Conservation (phyloP, 2,797 vertebrate species). For the Thalassophryne amazonica region DNA sequence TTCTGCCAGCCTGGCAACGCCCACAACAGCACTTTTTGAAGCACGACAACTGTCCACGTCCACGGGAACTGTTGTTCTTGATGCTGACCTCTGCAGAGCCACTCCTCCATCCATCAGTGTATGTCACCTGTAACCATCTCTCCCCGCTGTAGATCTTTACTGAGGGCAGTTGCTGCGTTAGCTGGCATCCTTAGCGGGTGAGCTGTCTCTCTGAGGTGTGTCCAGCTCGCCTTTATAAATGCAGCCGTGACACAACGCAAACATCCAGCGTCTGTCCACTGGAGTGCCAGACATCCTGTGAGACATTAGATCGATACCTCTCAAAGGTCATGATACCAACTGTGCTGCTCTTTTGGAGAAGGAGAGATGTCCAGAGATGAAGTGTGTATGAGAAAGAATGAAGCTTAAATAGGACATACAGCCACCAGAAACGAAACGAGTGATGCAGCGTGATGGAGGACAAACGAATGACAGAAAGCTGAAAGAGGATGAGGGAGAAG, state of each 20-base stretch:
- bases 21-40: no score
- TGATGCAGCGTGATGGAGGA: not conserved
- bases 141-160: slow-evolving; percentile 40
- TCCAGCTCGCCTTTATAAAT: slow-evolving; percentile 18
- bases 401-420: slow-evolving; percentile 5
- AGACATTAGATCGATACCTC: slow-evolving; percentile 33
- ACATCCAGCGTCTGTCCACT: slow-evolving; percentile 19
- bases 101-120: slow-evolving; percentile 36
- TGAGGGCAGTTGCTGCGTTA: slow-evolving; percentile 63
- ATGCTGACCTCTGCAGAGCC: slow-evolving; percentile 20
- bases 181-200: slow-evolving; percentile 52
- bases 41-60: no score
- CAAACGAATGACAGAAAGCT: not conserved
- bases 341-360: slow-evolving; percentile 16
- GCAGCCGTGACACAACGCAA: not conserved
- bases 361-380: not conserved
- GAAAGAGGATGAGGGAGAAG: slow-evolving; percentile 10
- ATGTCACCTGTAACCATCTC: slow-evolving; percentile 16
- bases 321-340: slow-evolving; percentile 23
- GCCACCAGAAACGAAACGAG: not conserved
- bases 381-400: not conserved
- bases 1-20: no score
- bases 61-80: no score
- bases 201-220: slow-evolving; percentile 25
- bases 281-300: slow-evolving; percentile 21